Base-by-base conservation (phyloP, 2,888 invertebrate genomes). In the Acanthosepion lycidas region DNA sequence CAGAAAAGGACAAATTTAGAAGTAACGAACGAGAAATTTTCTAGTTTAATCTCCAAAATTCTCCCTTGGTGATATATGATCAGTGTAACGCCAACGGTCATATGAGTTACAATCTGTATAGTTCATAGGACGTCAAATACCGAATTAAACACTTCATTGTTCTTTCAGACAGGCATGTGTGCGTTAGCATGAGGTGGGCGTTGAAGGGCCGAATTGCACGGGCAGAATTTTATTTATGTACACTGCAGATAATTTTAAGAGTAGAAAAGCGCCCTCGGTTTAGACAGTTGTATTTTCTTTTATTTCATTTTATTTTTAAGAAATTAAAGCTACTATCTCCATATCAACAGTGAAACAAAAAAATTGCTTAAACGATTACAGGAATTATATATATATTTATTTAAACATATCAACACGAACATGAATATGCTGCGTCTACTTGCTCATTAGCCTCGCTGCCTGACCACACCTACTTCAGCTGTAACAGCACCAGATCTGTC, bases 41-140 rank as follows among this genome's bases (percentile, higher is more conserved):
- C n/a, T 8, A n/a, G 33, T n/a, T n/a, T 78, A 78, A 78, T 78
- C 78, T 78, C 23, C 12, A 78, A 78, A 78, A 18, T 78, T 78
- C 15, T 78, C 0, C 12, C 33, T 78, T 15, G n/a, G 3, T 78
- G 78, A 78, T 78, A 78, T 78, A 78, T 78, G 78, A 33, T 18
- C n/a, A n/a, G n/a, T 9, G 78, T 78, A 78, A 78, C 18, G 78
- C n/a, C 18, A 15, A n/a, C n/a, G 78, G 78, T n/a, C n/a, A 78
- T 12, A 78, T 15, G 78, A 78, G 78, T 78, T 78, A 78, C 12
- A 78, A 78, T 12, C 78, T n/a, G 78, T n/a, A 78, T 78, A 78
- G n/a, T 78, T 78, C 78, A 78, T 78, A n/a, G n/a, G 78, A 78
- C 78, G 78, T n/a, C 78, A 78, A n/a, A 78, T 15, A 78, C n/a